These are phyloP conservation scores for Lepisosteus osseus DNA, from an alignment of 2,113 vertebrate species.

Conservation along the genomic window DNA sequence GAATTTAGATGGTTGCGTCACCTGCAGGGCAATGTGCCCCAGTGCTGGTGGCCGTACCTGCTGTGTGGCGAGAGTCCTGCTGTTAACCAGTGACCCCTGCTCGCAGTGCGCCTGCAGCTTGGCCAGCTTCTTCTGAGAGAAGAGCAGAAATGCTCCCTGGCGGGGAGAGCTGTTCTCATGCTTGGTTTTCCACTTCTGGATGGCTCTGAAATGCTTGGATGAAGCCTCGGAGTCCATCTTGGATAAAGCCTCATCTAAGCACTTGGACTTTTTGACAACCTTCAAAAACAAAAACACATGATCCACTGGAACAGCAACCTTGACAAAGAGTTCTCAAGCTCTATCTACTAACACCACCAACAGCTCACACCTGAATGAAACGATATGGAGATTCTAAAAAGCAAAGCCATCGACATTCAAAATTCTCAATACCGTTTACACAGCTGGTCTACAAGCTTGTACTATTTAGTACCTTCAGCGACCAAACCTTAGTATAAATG, in stretches of 20 bases:
- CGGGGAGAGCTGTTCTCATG: conserved; percentile 54
- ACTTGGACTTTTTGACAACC: conserved; percentile 81
- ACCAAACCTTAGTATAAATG: too few relatives aligned
- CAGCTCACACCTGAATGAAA: too few relatives aligned
- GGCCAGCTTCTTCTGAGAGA: conserved; percentile 78
- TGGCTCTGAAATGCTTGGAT: conserved; percentile 66
- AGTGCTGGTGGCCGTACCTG: conserved; percentile 60
- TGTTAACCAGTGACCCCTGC: conserved; percentile 26
- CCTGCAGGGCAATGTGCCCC: too few relatives aligned
- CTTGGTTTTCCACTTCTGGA: conserved; percentile 80
- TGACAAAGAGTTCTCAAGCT: too few relatives aligned
- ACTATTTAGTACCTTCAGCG: too few relatives aligned
- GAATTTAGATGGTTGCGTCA: too few relatives aligned
- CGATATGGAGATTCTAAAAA: too few relatives aligned
- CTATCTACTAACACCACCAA: too few relatives aligned
- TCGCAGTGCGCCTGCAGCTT: conserved; percentile 54
- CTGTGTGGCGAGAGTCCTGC: conserved; percentile 58
- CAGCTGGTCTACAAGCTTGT: too few relatives aligned
- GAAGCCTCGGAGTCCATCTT: conserved; percentile 73
- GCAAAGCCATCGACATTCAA: too few relatives aligned
- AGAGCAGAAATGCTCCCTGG: conserved; percentile 79
- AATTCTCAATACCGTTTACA: too few relatives aligned
- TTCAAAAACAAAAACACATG: conserved; percentile 31
- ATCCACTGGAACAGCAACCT: too few relatives aligned
- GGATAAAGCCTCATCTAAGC: conserved; percentile 74